These are phyloP conservation scores for Drosophila ananassae DNA, from an alignment of 1,140 invertebrate species.

Conservation along the genomic window DNA sequence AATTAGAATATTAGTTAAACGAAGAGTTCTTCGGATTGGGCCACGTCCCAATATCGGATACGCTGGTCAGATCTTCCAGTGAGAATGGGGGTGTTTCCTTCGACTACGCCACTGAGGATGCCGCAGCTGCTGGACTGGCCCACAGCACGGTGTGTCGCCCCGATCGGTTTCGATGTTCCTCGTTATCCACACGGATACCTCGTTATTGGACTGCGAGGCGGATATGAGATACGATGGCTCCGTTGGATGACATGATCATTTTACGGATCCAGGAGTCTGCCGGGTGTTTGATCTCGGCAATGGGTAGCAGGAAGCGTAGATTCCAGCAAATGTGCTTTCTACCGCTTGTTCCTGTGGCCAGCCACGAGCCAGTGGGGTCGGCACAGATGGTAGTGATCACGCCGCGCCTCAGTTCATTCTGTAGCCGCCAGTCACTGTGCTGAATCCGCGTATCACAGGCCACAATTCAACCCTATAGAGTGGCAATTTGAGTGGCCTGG, in stretches of 20 bases:
- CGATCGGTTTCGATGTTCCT: conserved; percentile 93
- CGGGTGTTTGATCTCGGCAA: conserved; percentile 85
- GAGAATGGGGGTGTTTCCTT: conserved; percentile 89
- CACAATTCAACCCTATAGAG: conserved; percentile 91
- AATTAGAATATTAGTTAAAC: conserved; percentile 85
- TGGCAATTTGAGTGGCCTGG: conserved; percentile 91
- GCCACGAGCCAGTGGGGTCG: conserved; percentile 93
- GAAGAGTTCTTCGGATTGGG: conserved; percentile 91
- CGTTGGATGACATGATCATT: conserved; percentile 90
- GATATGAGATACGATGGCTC: conserved; percentile 93
- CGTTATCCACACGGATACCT: conserved; percentile 91
- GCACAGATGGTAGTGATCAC: conserved; percentile 94
- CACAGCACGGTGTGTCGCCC: conserved; percentile 90
- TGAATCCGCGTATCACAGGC: conserved; percentile 95
- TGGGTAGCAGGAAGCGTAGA: conserved; percentile 94
- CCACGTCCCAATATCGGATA: conserved; percentile 95
- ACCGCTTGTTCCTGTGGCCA: conserved; percentile 93
- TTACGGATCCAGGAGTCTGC: conserved; percentile 87
- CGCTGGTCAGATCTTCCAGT: conserved; percentile 96
- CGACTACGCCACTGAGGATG: conserved; percentile 88
- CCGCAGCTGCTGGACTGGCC: conserved; percentile 88
- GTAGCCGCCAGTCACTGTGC: conserved; percentile 91
- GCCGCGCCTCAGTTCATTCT: conserved; percentile 93
- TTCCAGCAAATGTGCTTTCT: conserved; percentile 96
- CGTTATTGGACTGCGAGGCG: conserved; percentile 94